Evolutionary conservation across 2,797 vertebrate species (phyloP), one percentile per base, ranked within the genome.

Genomic region (Sternarchorhynchus goeldii): DNA sequence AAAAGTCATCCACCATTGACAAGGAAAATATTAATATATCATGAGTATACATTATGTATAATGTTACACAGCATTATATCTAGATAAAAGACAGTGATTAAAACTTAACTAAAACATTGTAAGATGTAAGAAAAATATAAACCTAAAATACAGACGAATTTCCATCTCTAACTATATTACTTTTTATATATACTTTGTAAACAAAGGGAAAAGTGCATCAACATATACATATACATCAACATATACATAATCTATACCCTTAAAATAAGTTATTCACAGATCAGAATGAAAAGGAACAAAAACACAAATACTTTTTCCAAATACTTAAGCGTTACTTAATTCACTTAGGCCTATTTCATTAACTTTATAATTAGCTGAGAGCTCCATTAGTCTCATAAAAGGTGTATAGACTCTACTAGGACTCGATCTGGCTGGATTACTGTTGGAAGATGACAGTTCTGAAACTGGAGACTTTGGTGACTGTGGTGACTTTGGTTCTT

Each of bases 311-410:
- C 74, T 77, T 70, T 20, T 81, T 69, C n/a, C 45, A 63, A 3
- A 32, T 63, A 50, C 73, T 34, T 14, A 41, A 60, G 63, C 41
- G 62, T 68, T 36, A 60, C 53, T 18, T 36, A 31, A 45, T 56
- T 76, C 69, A 70, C 31, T 57, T 25, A 50, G 8, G 8, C 45
- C 45, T 14, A 6, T 17, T 39, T 53, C 8, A 17, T 64, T 90
- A 74, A 87, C 2, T 93, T 89, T 29, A 86, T 85, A 41, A 90
- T 90, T 7, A 89, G 92, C 82, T 55, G 91, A 93, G 0, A 94
- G 90, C 85, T 98, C 96, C 93, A 97, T 87, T 63, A 99, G 95
- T 83, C 93, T 95, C 85, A 95, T 94, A 87, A 96, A 98, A 0
- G 97, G 96, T 0, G 94, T 93, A 83, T 94, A 94, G 6, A 91